Evolutionary conservation across 2,888 invertebrate species (phyloP), one percentile per base, ranked within the genome.

Genomic region (Latrodectus hesperus): DNA sequence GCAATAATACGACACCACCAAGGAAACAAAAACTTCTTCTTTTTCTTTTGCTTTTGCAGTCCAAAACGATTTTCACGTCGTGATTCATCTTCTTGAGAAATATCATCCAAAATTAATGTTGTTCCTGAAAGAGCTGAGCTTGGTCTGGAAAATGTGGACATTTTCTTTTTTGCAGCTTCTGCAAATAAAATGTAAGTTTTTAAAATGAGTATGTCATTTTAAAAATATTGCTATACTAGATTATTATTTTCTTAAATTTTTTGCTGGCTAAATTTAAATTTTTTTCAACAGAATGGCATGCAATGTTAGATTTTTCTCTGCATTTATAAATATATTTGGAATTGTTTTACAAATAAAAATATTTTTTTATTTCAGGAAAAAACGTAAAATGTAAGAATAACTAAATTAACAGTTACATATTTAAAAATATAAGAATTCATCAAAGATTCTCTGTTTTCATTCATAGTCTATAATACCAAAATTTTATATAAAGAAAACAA

Each of bases 1-100:
- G 92, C 93, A 49, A 93, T 88, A 79, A 92, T 88, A 9, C 90
- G 90, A 77, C 90, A 91, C 90, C 91, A 91, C 90, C 91, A 91
- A 0, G 91, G 91, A 12, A 91, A 90, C 52, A 90, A 81, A 74
- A 90, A 90, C 78, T 90, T 90, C 87, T 90, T 91, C 85, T 89
- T 90, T 74, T 89, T 90, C 52, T 89, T 89, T 67, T 88, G 87
- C 51, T 78, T 84, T 10, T 74, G 71, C 3, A 53, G 22, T 12
- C 53, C 78, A 38, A 72, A 75, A 26, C 88, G 83, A 71, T 80
- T 82, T 65, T 84, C 84, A 11, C 88, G 52, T 6, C 88, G 79
- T 5, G 84, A 80, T 72, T 88, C 88, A 11, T 78, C 88, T 12
- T 88, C 88, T 75, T 88, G 88, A 49, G 88, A 88, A n/a, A 88